Evolutionary conservation across 2,888 invertebrate genomes (phyloP), one percentile per base, ranked within the genome.

Genomic region (Rhorus exstirpatorius): DNA sequence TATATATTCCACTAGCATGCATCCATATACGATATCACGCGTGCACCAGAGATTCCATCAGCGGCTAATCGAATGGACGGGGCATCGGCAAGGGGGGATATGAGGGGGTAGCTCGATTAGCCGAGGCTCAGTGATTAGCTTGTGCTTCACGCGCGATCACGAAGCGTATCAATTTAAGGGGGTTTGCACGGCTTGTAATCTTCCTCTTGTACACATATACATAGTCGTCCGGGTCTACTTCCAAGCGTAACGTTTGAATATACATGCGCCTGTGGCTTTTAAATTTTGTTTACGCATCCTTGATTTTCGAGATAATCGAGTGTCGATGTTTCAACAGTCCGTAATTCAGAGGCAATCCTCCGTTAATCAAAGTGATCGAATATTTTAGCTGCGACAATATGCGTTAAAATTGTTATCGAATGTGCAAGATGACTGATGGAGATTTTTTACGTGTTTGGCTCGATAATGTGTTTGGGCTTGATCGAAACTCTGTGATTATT

Each of bases 51-150:
- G 88, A 90, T 91, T 88, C 88, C 90, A 90, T 90, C 90, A 88
- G 79, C 86, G 85, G 89, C 87, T 91, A 91, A 91, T 91, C 90
- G 89, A 91, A 91, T 90, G 85, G 44, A 46, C n/a, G n/a, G n/a
- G n/a, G n/a, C n/a, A n/a, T n/a, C 44, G 12, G 44, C 10, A n/a
- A 10, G 44, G n/a, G 44, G n/a, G 1, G 44, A 44, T 10, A 8
- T n/a, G n/a, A n/a, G n/a, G n/a, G n/a, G 55, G 87, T 84, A 87
- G 87, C 89, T 89, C 91, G 89, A 91, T 91, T 91, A 91, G 88
- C 86, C 83, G 83, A 86, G 81, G 87, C 89, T 90, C 87, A 88
- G 89, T 90, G 88, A 91, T 91, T 91, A 90, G 88, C 89, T 76
- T 35, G 60, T 53, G 71, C 55, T 61, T 21, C 63, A 67, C 70